Percentiles rank a stretch among this genome's conserved stretches.
Conservation (phyloP, 2,888 invertebrate genomes). For the Heteromyza rotundicornis region DNA sequence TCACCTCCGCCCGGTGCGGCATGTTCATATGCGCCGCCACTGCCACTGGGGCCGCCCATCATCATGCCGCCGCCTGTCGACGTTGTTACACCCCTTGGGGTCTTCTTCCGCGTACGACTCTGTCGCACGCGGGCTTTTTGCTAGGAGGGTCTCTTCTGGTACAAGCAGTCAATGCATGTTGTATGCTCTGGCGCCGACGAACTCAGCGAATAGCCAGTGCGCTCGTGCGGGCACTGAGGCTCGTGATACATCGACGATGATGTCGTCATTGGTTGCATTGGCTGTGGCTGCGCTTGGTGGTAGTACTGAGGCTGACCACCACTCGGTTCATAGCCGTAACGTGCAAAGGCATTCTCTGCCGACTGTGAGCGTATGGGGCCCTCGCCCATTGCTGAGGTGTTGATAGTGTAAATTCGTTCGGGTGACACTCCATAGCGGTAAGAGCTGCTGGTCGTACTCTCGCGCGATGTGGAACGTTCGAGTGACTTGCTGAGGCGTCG, state of each 20-base stretch:
- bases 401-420: constrained; percentile 58
- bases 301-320: constrained; percentile 60
- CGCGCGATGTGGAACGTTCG: constrained; percentile 60
- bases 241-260: constrained; percentile 35
- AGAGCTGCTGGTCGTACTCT: constrained; percentile 55
- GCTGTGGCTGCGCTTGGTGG: constrained; percentile 28
- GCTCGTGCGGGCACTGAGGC: constrained; percentile 39
- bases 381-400: constrained; percentile 37
- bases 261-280: constrained; percentile 33
- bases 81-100: constrained; percentile 58
- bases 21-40: constrained; percentile 29
- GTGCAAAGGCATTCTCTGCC: constrained; percentile 60
- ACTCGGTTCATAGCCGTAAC: constrained; percentile 65
- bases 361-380: constrained; percentile 60
- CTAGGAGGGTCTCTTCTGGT: constrained; percentile 71
- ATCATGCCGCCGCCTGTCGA: constrained; percentile 19
- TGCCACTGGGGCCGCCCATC: constrained; percentile 34
- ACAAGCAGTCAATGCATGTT: constrained; percentile 76
- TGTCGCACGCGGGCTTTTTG: constrained; percentile 69
- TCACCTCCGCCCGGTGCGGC: constrained; percentile 31
- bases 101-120: constrained; percentile 69
- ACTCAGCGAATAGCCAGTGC: constrained; percentile 47
- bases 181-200: constrained; percentile 69
- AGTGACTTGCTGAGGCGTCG: constrained; percentile 59
- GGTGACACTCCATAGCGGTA: constrained; percentile 58